Percentiles rank a stretch among this genome's conserved stretches.
phyloP scores from a whole-genome alignment of 2,888 invertebrate species.

The Cheilosia scutellata region DNA sequence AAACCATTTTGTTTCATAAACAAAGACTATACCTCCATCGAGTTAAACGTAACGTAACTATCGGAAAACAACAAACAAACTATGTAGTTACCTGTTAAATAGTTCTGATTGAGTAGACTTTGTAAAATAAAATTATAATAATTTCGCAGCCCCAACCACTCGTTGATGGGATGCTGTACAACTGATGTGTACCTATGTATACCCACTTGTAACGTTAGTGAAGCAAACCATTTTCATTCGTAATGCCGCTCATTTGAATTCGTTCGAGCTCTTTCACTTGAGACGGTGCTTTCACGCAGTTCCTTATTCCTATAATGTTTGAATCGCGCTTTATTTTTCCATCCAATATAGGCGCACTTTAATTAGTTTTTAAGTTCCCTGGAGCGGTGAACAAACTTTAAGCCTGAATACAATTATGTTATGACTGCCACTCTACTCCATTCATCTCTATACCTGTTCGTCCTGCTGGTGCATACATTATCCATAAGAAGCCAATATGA shows the following conservation, averaged over 20 bases:
- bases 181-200: too few species aligned
- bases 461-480: conserved; percentile 14
- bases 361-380: conserved; percentile 58
- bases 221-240: too few species aligned
- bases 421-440: conserved; percentile 10
- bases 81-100: too few species aligned
- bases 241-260: neutral
- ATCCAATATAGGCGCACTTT: conserved; percentile 28
- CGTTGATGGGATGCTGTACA: too few species aligned
- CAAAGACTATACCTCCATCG: too few species aligned
- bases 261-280: neutral
- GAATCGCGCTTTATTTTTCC: neutral
- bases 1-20: too few species aligned
- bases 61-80: too few species aligned
- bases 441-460: conserved; percentile 29
- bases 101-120: too few species aligned
- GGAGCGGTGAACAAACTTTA: conserved; percentile 48
- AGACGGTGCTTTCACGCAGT: neutral
- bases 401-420: neutral
- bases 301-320: neutral
- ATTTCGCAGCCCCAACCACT: too few species aligned
- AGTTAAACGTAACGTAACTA: too few species aligned
- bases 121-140: too few species aligned
- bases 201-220: too few species aligned
- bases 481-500: conserved; percentile 30